Percentiles rank a stretch among this genome's conserved stretches.
Evolutionary conservation across 1,140 invertebrate species (phyloP).

Genomic region (Manduca sexta): DNA sequence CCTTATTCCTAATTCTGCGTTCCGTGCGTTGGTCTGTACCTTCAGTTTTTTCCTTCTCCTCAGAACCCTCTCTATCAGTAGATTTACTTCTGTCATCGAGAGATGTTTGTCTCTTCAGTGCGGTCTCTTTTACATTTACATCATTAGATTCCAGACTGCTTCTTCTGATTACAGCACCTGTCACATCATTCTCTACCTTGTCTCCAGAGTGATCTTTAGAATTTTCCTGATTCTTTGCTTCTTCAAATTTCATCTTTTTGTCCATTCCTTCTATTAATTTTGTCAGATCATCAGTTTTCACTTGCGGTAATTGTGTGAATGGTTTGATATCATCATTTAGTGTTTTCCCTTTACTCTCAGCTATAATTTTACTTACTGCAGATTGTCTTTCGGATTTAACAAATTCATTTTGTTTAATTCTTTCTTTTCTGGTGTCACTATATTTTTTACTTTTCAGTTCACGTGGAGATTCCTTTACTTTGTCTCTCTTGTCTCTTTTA

Average conservation of each 20-base stretch:
- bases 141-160: slow-evolving; percentile 75
- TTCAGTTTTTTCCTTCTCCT: slow-evolving; percentile 74
- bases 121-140: slow-evolving; percentile 57
- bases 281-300: slow-evolving; percentile 62
- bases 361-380: slow-evolving; percentile 53
- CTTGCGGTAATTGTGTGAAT: slow-evolving; percentile 66
- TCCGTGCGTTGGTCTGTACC: slow-evolving; percentile 75
- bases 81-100: slow-evolving; percentile 73
- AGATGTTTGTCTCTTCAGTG: slow-evolving; percentile 73
- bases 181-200: slow-evolving; percentile 17
- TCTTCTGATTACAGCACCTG: slow-evolving; percentile 56
- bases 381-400: slow-evolving; percentile 51
- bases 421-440: slow-evolving; percentile 66
- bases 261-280: slow-evolving; percentile 67
- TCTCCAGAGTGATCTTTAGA: slow-evolving; percentile 28
- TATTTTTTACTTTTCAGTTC: slow-evolving; percentile 70
- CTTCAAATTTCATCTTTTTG: slow-evolving; percentile 44
- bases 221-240: slow-evolving; percentile 10
- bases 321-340: slow-evolving; percentile 68
- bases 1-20: slow-evolving; percentile 80
- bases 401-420: slow-evolving; percentile 45
- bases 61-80: slow-evolving; percentile 68
- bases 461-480: slow-evolving; percentile 52
- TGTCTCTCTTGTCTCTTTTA: slow-evolving; percentile 58
- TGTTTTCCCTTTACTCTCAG: slow-evolving; percentile 46